Conservation (phyloP, 2,797 vertebrate species). For the Sphenopsis melanotis region DNA sequence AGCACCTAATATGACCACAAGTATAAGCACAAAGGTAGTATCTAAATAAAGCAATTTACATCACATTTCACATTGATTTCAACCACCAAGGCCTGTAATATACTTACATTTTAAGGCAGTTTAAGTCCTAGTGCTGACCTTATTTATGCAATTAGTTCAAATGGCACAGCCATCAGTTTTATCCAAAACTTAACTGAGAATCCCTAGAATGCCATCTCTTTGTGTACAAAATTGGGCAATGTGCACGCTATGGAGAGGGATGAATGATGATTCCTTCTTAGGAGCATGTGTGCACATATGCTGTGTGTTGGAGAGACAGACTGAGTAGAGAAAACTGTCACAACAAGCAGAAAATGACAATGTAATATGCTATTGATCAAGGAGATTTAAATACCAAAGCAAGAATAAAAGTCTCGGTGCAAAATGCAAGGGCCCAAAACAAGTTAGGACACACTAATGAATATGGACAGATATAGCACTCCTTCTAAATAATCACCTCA, state of each 20-base stretch:
- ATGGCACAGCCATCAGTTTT: background rate
- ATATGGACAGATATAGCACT: background rate
- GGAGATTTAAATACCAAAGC: background rate
- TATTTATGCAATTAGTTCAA: background rate
- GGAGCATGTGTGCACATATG: background rate
- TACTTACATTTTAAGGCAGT: background rate
- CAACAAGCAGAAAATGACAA: background rate
- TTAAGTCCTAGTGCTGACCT: background rate
- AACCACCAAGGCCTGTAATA: background rate
- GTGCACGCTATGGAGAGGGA: background rate
- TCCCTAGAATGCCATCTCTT: background rate
- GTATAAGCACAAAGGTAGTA: background rate
- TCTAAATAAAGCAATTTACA: background rate
- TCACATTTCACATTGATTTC: background rate
- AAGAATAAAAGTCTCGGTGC: background rate
- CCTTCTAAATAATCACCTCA: conserved; percentile 27
- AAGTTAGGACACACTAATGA: conserved; percentile 19
- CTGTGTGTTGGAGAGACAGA: background rate
- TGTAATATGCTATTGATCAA: background rate
- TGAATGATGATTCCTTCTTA: background rate
- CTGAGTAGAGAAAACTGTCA: background rate
- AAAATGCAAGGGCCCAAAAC: background rate
- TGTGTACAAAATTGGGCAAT: background rate
- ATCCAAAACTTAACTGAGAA: background rate
- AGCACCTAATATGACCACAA: background rate